phyloP scores from a whole-genome alignment of 2,888 invertebrate species.

The Idaea biselata region DNA sequence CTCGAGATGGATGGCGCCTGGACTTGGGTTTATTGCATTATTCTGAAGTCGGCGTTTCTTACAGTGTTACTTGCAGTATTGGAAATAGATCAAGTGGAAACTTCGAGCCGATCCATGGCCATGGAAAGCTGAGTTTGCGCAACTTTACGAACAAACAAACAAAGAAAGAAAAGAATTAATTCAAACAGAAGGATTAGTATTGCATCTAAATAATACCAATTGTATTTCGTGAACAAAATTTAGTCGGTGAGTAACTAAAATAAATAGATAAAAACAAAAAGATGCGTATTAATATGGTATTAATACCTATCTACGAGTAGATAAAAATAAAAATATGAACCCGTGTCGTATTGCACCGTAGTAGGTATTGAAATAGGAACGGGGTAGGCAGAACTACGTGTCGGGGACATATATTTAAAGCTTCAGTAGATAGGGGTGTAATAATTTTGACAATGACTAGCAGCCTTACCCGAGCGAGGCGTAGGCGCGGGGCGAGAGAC shows the following conservation, averaged over 20 bases:
- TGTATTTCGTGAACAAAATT: conserved; percentile 14
- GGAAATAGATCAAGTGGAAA: conserved; percentile 71
- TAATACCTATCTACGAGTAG: background rate
- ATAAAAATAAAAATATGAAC: conserved; percentile 8
- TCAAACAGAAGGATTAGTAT: conserved; percentile 33
- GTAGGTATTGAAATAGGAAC: conserved; percentile 48
- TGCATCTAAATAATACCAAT: conserved; percentile 20
- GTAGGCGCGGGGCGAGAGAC: conserved; percentile 68
- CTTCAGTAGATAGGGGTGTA: conserved; percentile 81
- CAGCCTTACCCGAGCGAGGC: conserved; percentile 77
- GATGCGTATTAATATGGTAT: too few species aligned
- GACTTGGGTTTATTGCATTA: conserved; percentile 61
- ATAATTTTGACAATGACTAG: conserved; percentile 82
- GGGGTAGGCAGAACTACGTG: conserved; percentile 74
- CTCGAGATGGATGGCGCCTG: conserved; percentile 66
- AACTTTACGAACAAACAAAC: conserved; percentile 53
- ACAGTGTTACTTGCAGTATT: conserved; percentile 55
- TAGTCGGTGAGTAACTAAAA: background rate
- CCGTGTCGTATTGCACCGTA: conserved; percentile 23
- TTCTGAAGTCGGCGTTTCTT: conserved; percentile 46
- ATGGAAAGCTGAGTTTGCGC: conserved; percentile 59
- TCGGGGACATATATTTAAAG: conserved; percentile 80
- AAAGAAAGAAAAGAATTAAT: conserved; percentile 42
- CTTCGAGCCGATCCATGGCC: conserved; percentile 47
- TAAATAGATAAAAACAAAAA: background rate